Base-by-base conservation (phyloP, 2,888 invertebrate genomes). In the Beris chalybata region DNA sequence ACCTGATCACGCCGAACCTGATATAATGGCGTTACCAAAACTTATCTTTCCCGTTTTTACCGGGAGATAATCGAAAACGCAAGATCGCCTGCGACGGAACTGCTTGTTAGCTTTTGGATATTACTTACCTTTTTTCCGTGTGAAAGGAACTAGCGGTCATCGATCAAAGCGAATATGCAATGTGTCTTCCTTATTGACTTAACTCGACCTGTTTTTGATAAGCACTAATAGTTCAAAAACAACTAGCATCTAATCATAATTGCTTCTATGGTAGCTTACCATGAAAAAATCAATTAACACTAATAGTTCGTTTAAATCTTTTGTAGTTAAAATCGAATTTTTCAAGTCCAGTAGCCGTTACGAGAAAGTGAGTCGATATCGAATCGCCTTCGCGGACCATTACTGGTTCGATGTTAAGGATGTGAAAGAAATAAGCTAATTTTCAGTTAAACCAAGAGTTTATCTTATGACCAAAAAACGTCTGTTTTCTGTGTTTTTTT, bases 71-170 rank as follows among this genome's bases (percentile, higher is more conserved):
- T 61, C 61, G 50, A 61, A 61, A 61, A 38, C 12, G 31, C 52
- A 2, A 52, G 3, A 15, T 61, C 4, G 61, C 38, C 52, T 22
- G 52, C 38, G 52, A 52, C 1, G 38, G 29, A 22, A 61, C 9
- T 52, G 61, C 61, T 65, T 67, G 67, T 67, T 67, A 67, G 54
- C 67, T 64, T 65, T 58, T 65, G 65, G 65, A 65, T 65, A 67
- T 67, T 65, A 50, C 64, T 67, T 65, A 50, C 64, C 64, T 64
- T 58, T n/a, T 64, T 65, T 47, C 67, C 65, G 67, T 67, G 67
- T 67, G 67, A 67, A 67, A 67, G 59, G 64, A 65, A 67, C 65
- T 65, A 65, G 67, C 15, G 30, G 38, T 38, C 64, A 67, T 67
- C 55, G 64, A 59, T 67, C 67, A 67, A 67, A 31, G 63, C 30